Conservation (phyloP, 2,888 invertebrate species). For the Macaria liturata region DNA sequence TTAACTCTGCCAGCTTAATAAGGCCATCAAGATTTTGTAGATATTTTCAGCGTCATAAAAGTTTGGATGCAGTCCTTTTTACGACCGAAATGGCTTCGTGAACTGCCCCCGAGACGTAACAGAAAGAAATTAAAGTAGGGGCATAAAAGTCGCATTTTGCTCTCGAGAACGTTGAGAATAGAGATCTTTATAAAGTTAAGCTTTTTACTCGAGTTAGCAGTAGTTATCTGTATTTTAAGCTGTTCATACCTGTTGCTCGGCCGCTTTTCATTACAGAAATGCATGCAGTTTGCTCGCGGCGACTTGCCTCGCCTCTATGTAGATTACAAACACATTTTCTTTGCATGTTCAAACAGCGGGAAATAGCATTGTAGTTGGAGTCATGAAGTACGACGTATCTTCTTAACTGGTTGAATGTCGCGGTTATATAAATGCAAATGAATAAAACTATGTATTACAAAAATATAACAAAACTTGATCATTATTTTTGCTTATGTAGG, state of each 20-base stretch:
- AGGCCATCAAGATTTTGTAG: conserved; percentile 5
- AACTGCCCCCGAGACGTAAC: conserved; percentile 10
- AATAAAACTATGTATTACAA: no score
- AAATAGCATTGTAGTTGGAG: neutral
- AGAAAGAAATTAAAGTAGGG: conserved; percentile 17
- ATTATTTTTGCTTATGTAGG: no score
- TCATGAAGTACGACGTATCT: no score
- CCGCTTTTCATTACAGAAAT: conserved; percentile 41
- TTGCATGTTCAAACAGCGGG: conserved; percentile 7
- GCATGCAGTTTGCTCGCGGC: conserved; percentile 32
- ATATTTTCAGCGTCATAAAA: conserved; percentile 11
- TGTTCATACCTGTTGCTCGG: conserved; percentile 44
- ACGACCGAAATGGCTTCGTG: conserved; percentile 7
- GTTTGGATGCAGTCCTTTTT: conserved; percentile 14
- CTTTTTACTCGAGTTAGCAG: conserved; percentile 31
- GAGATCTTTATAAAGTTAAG: conserved; percentile 30
- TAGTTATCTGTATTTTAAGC: conserved; percentile 31
- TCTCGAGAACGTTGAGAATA: conserved; percentile 2
- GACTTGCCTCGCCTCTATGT: conserved; percentile 19
- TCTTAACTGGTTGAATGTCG: no score
- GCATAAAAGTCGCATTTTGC: conserved; percentile 16
- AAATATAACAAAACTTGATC: no score
- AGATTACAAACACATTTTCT: conserved; percentile 18
- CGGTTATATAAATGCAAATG: no score
- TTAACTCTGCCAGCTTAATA: conserved; percentile 6